Percentiles rank a stretch among this genome's conserved stretches.
These are phyloP conservation scores for Phasia obesa DNA, from an alignment of 2,888 invertebrate species.

Conservation along the genomic window DNA sequence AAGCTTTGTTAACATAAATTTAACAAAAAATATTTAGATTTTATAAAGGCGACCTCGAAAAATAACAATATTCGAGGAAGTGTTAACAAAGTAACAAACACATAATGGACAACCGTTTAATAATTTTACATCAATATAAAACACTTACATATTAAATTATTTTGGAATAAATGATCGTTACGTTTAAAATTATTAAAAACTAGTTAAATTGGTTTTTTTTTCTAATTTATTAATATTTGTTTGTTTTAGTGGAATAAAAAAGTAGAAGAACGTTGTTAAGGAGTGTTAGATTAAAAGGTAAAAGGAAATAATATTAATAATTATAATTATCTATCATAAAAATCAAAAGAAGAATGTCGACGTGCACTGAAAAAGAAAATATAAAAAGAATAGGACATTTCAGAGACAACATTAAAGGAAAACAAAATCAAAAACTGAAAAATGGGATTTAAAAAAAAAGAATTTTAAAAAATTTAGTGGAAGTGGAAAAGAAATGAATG, in stretches of 20 bases:
- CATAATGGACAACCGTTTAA: too few relatives aligned
- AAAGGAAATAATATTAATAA: background rate
- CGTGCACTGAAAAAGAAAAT: slow-evolving; percentile 72
- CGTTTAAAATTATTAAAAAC: slow-evolving; percentile 20
- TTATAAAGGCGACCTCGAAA: slow-evolving; percentile 1
- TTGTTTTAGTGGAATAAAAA: slow-evolving; percentile 41
- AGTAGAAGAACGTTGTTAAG: slow-evolving; percentile 20
- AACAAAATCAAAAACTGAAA: slow-evolving; percentile 24
- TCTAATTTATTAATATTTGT: slow-evolving; percentile 43
- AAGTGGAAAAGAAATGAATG: background rate
- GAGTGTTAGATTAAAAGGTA: slow-evolving; percentile 28
- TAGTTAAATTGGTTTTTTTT: slow-evolving; percentile 26
- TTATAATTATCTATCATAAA: slow-evolving; percentile 54
- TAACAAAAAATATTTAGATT: background rate
- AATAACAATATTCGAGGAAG: slow-evolving; percentile 58
- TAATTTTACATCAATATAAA: background rate
- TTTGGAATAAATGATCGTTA: slow-evolving; percentile 50
- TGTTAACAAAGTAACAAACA: slow-evolving; percentile 10
- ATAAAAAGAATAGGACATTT: slow-evolving; percentile 44
- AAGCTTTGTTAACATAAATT: slow-evolving; percentile 31
- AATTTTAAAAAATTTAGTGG: slow-evolving; percentile 1
- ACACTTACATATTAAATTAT: background rate
- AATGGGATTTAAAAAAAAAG: slow-evolving; percentile 14
- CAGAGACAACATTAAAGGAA: slow-evolving; percentile 38
- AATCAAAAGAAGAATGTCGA: slow-evolving; percentile 73